Conservation (phyloP, 2,888 invertebrate species). For the Spilarctia lutea region DNA sequence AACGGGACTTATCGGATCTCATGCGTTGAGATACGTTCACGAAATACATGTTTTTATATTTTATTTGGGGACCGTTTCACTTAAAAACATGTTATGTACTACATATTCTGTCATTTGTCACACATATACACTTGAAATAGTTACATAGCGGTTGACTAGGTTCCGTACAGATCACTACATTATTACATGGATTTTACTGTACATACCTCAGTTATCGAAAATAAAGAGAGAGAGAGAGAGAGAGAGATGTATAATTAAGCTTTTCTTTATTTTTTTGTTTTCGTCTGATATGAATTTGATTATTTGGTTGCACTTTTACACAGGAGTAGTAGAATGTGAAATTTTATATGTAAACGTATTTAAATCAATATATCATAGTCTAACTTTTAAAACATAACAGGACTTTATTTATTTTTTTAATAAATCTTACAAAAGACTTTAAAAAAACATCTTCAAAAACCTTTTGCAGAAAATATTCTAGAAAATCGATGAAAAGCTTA, state of each 20-base stretch:
- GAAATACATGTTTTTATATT: neutral
- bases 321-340: neutral
- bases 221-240: too few species aligned
- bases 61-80: neutral
- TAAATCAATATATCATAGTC: too few species aligned
- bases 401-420: too few species aligned
- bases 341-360: neutral
- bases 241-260: too few species aligned
- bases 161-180: neutral
- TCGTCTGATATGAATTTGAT: too few species aligned
- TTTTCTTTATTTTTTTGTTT: too few species aligned
- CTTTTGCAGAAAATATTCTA: neutral
- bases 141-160: neutral
- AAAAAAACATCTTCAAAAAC: neutral
- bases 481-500: too few species aligned
- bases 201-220: too few species aligned
- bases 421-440: neutral
- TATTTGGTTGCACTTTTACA: neutral
- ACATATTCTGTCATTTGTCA: neutral
- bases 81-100: neutral
- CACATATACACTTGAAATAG: neutral
- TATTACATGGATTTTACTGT: neutral
- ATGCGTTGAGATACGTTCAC: neutral
- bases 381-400: too few species aligned
- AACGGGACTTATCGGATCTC: conserved; percentile 11